These are phyloP conservation scores for Pygocentrus nattereri DNA, from an alignment of 2,797 vertebrate species.

Conservation along the genomic window DNA sequence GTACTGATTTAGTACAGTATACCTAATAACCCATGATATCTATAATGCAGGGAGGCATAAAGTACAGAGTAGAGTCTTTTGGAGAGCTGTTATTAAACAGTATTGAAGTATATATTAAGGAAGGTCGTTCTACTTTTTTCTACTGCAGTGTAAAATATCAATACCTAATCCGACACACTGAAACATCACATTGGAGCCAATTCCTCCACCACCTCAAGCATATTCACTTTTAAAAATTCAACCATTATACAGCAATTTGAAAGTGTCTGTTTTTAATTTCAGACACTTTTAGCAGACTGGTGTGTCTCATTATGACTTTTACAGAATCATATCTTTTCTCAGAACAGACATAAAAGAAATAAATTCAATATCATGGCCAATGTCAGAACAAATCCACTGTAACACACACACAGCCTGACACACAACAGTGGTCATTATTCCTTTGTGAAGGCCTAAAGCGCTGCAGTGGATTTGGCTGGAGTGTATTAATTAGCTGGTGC, in stretches of 20 bases:
- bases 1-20: no score
- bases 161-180: no score
- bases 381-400: neutral
- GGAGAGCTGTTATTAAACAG: no score
- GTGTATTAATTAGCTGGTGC: constrained; percentile 42
- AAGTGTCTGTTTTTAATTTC: constrained; percentile 24
- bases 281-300: constrained; percentile 1
- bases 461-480: neutral
- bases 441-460: constrained; percentile 6
- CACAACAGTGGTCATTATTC: constrained; percentile 11
- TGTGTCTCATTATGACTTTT: neutral
- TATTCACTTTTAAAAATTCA: no score
- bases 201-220: no score
- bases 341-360: neutral
- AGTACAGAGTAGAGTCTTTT: no score
- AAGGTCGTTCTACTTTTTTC: no score
- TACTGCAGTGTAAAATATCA: no score
- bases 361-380: neutral
- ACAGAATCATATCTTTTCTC: neutral
- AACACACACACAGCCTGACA: neutral
- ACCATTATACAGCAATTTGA: neutral
- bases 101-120: no score
- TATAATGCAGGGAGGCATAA: no score
- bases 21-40: no score
- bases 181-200: no score